A percentile compares a stretch with the other conserved stretches of the same genome.
phyloP scores from a whole-genome alignment of 2,888 invertebrate species.

The Pycnomerus fuliginosus region DNA sequence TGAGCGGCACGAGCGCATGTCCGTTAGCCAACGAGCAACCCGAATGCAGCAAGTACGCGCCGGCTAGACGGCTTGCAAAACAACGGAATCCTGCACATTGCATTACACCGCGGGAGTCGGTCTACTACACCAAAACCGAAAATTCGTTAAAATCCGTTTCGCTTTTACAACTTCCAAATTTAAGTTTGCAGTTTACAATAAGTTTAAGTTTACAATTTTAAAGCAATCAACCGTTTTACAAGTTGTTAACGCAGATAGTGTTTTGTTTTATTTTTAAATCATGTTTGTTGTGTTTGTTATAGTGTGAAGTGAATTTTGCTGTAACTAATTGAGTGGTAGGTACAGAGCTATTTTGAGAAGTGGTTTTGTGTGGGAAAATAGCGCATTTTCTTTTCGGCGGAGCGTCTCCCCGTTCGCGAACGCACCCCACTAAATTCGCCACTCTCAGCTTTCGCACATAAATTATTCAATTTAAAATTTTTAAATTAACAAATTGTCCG shows the following conservation, averaged over 20 bases:
- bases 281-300: slow-evolving; percentile 53
- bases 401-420: too few species aligned
- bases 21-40: slow-evolving; percentile 41
- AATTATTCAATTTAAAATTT: too few species aligned
- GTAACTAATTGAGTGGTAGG: slow-evolving; percentile 42
- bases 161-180: slow-evolving; percentile 19
- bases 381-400: too few species aligned
- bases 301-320: slow-evolving; percentile 43
- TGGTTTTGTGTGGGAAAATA: too few species aligned
- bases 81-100: slow-evolving; percentile 52
- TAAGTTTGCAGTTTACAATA: slow-evolving; percentile 35
- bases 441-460: too few species aligned
- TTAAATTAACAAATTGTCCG: too few species aligned
- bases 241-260: slow-evolving; percentile 25
- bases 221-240: slow-evolving; percentile 23
- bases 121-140: slow-evolving; percentile 49
- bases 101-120: slow-evolving; percentile 52
- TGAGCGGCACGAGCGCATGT: slow-evolving; percentile 40
- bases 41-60: slow-evolving; percentile 47
- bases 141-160: slow-evolving; percentile 35
- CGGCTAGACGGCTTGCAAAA: slow-evolving; percentile 51
- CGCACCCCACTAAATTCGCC: too few species aligned
- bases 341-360: too few species aligned
- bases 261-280: slow-evolving; percentile 40
- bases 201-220: slow-evolving; percentile 21